Evolutionary conservation across 1,140 invertebrate species (phyloP), one percentile per base, ranked within the genome.

Genomic region (Episyrphus balteatus): DNA sequence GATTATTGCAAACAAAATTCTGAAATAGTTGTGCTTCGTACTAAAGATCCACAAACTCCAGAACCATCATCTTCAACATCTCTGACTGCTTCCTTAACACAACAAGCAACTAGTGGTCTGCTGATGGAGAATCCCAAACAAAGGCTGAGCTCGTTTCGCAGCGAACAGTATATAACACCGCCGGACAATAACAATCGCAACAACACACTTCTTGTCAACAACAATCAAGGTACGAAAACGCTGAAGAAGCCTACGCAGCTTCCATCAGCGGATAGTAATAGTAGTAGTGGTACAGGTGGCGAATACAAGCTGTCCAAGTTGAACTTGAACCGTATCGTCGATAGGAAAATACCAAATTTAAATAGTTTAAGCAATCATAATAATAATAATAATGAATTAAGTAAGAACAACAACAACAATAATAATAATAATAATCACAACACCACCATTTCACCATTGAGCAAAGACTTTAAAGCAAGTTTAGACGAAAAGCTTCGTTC

Each of bases 1-100:
- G 63, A 66, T 51, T 68, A 66, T 48, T 55, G 58, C n/a, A 61
- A 63, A 39, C 59, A 68, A 49, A 68, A 68, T 46, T 62, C 66
- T 3, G 65, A 67, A 46, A 66, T 68, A 44, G 66, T 68, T 12
- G 48, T 68, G 31, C 34, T 68, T 47, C 59, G 66, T 13, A 64
- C 61, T 31, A 68, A 68, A 45, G 58, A 62, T 46, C 62, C 59
- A 17, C 55, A 59, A 48, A 55, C 21, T 26, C 21, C 21, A 26
- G 21, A 26, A 8, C 21, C 21, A 26, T 26, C 21, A 5, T 26
- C 21, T 3, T 26, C 30, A 13, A 10, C 18, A 33, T 26, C 21
- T 3, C 8, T 26, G 21, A 26, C 8, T 5, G 8, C 21, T 3
- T 26, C 21, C 21, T 8, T 26, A 26, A 26, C 21, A 26, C 21